Evolutionary conservation across 2,113 vertebrate genomes (phyloP), one percentile per base, ranked within the genome.

Genomic region (Catharus minimus): DNA sequence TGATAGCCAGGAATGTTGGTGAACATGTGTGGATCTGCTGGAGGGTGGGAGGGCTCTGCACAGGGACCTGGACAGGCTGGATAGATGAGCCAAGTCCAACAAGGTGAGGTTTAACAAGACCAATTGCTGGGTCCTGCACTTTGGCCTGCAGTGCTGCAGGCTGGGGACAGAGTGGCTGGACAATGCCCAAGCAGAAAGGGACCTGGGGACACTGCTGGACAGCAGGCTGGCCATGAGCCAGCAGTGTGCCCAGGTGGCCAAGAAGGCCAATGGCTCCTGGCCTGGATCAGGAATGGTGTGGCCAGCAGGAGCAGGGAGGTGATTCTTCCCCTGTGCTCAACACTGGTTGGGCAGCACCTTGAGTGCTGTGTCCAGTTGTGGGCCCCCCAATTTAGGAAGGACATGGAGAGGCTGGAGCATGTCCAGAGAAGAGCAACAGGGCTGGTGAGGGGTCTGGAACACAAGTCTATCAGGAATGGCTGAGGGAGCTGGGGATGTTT

Each of bases 331-430:
- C 41, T 36, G n/a, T 3, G 2, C 53, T 46, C 2, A 2, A 41
- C 72, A 38, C 27, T 9, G 72, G 1, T 15, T 3, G 5, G 33
- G 44, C 16, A 1, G 1, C 72, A 49, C 33, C 56, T 49, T 7
- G 11, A 75, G 44, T 39, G n/a, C 72, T 58, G 55, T 38, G 72
- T 24, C 72, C 72, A 47, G 20, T 19, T 38, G 27, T 47, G 43
- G 22, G 5, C 10, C 26, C n/a, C 24, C 27, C 43, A 47, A 0
- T 15, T 49, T 4, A 11, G 44, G 41, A 30, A 36, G n/a, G 71
- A 46, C 15, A 3, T 18, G 3, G 71, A 36, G n/a, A 2, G 5
- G 55, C n/a, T 58, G 5, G 24, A 23, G 5, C 2, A 0, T 11
- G 11, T 36, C 41, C 55, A 58, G 41, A 38, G 43, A 5, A 28